phyloP scores from a whole-genome alignment of 2,888 invertebrate genomes.

The Eremobia ochroleuca region DNA sequence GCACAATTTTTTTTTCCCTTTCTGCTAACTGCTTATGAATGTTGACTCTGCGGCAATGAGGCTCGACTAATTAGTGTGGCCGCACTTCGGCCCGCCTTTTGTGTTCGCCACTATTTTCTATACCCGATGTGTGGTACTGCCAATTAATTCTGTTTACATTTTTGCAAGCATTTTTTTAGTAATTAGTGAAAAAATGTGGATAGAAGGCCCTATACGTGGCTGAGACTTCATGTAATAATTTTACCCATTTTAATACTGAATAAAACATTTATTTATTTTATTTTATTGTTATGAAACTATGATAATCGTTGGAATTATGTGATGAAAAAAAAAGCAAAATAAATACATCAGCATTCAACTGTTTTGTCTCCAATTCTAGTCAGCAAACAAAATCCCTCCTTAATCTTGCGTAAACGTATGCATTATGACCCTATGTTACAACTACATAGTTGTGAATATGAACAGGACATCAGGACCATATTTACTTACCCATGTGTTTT shows the following conservation, averaged over 20 bases:
- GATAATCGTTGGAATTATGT: not conserved
- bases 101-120: constrained; percentile 23
- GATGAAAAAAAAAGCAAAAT: not conserved
- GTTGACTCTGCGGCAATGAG: constrained; percentile 10
- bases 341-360: not conserved
- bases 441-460: not conserved
- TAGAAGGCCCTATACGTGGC: not conserved
- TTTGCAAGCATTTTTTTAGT: constrained; percentile 22
- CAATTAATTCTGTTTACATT: constrained; percentile 26
- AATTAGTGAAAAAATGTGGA: not conserved
- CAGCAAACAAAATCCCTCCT: not conserved
- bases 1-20: constrained; percentile 32
- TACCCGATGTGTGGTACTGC: not conserved
- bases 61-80: constrained; percentile 40
- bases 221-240: no score
- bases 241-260: no score
- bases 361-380: no score
- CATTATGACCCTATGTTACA: no score
- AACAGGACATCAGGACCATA: not conserved
- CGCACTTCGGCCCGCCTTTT: constrained; percentile 13
- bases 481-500: not conserved
- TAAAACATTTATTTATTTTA: no score
- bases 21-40: constrained; percentile 34
- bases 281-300: not conserved
- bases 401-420: not conserved